These are phyloP conservation scores for Drosophila rellima DNA, from an alignment of 2,888 invertebrate genomes.

Conservation along the genomic window DNA sequence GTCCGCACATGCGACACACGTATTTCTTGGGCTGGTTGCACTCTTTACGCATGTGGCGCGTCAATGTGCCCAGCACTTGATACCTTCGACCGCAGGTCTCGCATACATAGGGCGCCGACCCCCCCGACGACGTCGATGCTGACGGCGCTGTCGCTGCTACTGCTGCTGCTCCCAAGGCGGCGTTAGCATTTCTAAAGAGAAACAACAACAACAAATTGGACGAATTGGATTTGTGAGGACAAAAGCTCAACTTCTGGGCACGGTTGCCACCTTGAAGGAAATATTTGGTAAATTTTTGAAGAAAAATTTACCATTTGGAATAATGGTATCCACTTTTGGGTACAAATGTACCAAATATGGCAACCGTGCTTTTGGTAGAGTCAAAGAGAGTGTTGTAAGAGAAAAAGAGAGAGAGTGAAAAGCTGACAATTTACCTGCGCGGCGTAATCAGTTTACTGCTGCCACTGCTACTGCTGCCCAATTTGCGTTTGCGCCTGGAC, in stretches of 20 bases:
- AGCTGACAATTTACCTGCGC: conserved; percentile 68
- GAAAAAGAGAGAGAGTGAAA: conserved; percentile 33
- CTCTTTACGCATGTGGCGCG: conserved; percentile 87
- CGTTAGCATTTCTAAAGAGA: conserved; percentile 39
- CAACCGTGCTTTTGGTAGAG: conserved; percentile 4
- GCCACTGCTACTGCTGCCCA: conserved; percentile 35
- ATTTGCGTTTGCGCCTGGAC: conserved; percentile 66
- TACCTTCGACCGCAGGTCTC: conserved; percentile 80
- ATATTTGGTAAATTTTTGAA: background rate
- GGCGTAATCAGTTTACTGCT: conserved; percentile 46
- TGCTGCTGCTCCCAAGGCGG: conserved; percentile 17
- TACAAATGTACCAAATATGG: conserved; percentile 1
- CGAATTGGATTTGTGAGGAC: conserved; percentile 10
- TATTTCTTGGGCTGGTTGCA: conserved; percentile 84
- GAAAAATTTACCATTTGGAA: background rate
- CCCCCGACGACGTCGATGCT: conserved; percentile 14
- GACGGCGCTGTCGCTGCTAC: conserved; percentile 12
- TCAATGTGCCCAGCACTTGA: conserved; percentile 79
- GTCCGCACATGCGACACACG: conserved; percentile 82
- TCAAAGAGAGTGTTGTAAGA: conserved; percentile 15
- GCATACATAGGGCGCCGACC: conserved; percentile 70
- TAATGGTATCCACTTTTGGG: background rate
- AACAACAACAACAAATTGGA: conserved; percentile 49
- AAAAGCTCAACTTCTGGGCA: conserved; percentile 16
- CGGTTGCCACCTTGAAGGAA: background rate